Evolutionary conservation across 2,797 vertebrate genomes (phyloP).

Genomic region (Diplodus puntazzo): DNA sequence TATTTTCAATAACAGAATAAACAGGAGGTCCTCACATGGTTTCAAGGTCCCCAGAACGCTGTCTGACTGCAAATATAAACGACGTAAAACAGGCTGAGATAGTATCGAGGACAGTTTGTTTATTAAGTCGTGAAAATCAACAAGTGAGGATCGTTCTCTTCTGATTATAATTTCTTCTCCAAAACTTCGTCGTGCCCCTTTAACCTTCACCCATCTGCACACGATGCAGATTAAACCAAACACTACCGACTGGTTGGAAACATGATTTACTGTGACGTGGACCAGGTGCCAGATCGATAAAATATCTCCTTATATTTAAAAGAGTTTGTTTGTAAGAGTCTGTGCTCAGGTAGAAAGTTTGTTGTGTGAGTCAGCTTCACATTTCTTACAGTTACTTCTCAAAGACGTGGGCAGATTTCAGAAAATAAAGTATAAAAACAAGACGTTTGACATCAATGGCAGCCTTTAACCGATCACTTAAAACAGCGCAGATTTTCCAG

Average conservation of each 20-base stretch:
- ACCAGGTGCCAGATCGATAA: neutral
- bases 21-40: too few species aligned
- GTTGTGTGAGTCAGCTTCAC: neutral
- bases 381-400: neutral
- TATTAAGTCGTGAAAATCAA: too few species aligned
- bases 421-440: neutral
- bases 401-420: neutral
- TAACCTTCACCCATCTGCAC: neutral
- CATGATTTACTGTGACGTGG: neutral
- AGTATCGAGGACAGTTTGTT: too few species aligned
- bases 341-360: neutral
- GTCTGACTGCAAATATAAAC: too few species aligned
- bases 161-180: too few species aligned
- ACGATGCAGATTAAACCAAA: neutral
- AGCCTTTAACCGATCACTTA: neutral
- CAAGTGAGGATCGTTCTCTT: too few species aligned
- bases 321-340: neutral
- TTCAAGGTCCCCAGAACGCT: too few species aligned
- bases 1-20: too few species aligned
- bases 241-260: neutral
- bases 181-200: too few species aligned
- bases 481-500: conserved; percentile 49
- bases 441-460: neutral
- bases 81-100: too few species aligned
- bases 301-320: neutral